These are phyloP conservation scores for Listronotus bonariensis DNA, from an alignment of 1,140 invertebrate species.

Conservation along the genomic window DNA sequence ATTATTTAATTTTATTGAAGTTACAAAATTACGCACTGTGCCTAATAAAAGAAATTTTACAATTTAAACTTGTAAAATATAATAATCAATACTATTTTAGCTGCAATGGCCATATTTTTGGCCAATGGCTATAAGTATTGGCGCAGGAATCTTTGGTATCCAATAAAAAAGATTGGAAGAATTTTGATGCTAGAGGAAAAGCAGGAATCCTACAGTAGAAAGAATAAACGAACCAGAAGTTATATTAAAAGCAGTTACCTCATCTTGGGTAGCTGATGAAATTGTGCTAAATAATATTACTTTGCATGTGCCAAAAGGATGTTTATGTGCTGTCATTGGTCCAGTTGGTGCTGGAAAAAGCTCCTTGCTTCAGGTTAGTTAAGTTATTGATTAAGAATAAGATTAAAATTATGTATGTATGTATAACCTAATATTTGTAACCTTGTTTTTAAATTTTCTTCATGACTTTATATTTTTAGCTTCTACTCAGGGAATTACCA, in stretches of 20 bases:
- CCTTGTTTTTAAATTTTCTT: too few species aligned
- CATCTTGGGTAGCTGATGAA: slow-evolving; percentile 64
- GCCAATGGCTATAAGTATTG: slow-evolving; percentile 70
- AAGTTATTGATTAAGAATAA: too few species aligned
- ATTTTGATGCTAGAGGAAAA: slow-evolving; percentile 66
- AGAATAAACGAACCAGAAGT: slow-evolving; percentile 51
- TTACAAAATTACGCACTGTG: too few species aligned
- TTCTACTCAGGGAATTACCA: slow-evolving; percentile 79
- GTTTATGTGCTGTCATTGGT: slow-evolving; percentile 75
- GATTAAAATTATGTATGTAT: too few species aligned
- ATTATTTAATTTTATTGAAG: too few species aligned
- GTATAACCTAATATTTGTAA: too few species aligned
- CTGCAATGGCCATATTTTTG: slow-evolving; percentile 71
- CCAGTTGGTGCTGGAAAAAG: slow-evolving; percentile 82
- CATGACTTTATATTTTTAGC: slow-evolving; percentile 62
- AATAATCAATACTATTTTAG: slow-evolving; percentile 1
- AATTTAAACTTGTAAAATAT: background rate
- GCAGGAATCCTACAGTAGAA: slow-evolving; percentile 46
- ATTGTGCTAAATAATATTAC: slow-evolving; percentile 64
- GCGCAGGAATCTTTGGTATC: slow-evolving; percentile 70
- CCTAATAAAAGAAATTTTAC: too few species aligned
- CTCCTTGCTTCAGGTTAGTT: slow-evolving; percentile 68
- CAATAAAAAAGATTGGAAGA: slow-evolving; percentile 68
- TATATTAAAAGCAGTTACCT: slow-evolving; percentile 59
- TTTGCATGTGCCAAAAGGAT: slow-evolving; percentile 65